Percentiles rank a stretch among this genome's conserved stretches.
phyloP scores from a whole-genome alignment of 2,797 vertebrate species.

The Leptodactylus fallax region DNA sequence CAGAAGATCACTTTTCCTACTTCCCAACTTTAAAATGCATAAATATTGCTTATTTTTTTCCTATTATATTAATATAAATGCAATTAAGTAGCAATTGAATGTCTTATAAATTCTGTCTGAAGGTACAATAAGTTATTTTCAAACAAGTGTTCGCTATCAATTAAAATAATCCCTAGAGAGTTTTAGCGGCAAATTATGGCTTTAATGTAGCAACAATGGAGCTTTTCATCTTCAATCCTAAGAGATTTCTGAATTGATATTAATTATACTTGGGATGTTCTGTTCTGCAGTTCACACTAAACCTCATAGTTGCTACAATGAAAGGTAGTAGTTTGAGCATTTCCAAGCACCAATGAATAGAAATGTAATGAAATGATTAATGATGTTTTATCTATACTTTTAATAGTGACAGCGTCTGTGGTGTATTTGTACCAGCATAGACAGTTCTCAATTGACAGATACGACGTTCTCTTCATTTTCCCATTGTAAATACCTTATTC shows the following conservation, averaged over 20 bases:
- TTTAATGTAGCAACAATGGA: background rate
- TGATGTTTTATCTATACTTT: background rate
- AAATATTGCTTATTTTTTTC: no score
- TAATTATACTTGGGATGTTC: constrained; percentile 4
- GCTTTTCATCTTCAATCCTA: background rate
- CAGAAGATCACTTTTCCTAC: no score
- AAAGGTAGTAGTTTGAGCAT: constrained; percentile 1
- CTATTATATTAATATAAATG: background rate
- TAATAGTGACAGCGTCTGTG: background rate
- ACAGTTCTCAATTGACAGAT: background rate
- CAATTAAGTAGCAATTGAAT: background rate
- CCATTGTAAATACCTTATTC: background rate
- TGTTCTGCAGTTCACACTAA: background rate
- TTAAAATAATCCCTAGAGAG: background rate
- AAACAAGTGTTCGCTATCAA: background rate
- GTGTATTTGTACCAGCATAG: background rate
- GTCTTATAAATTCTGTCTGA: background rate
- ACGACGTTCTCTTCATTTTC: background rate
- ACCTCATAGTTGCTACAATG: background rate
- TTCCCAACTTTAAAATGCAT: no score
- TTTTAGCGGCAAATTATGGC: background rate
- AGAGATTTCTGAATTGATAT: constrained; percentile 16
- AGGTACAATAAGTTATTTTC: background rate
- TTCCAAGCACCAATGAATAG: background rate
- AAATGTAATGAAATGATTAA: constrained; percentile 16